Conservation (phyloP, 2,797 vertebrate species). For the Denticeps clupeoides region DNA sequence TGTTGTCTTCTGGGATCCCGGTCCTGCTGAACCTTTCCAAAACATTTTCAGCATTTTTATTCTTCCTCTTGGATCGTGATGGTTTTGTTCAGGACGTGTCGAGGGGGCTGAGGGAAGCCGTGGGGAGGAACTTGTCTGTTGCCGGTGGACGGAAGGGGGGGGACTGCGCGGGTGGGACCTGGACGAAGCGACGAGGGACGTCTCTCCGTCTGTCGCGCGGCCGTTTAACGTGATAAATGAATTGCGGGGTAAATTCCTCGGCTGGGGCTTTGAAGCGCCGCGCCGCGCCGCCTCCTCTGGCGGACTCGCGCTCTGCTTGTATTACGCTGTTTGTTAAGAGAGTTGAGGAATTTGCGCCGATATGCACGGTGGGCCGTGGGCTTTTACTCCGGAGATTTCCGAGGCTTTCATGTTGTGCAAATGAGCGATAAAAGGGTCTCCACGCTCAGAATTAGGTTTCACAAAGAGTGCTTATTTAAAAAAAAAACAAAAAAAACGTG, state of each 20-base stretch:
- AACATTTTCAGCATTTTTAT: too few relatives aligned
- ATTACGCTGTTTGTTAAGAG: constrained; percentile 52
- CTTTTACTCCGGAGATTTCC: too few relatives aligned
- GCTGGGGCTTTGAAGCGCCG: constrained; percentile 65
- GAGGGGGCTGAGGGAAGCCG: constrained; percentile 38
- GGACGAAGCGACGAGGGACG: constrained; percentile 49
- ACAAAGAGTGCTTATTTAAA: too few relatives aligned
- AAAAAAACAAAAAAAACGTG: too few relatives aligned
- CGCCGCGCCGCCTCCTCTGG: constrained; percentile 50
- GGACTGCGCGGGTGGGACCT: constrained; percentile 19
- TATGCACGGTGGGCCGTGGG: too few relatives aligned
- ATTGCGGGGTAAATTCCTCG: constrained; percentile 44
- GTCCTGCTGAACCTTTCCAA: too few relatives aligned
- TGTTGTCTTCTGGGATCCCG: too few relatives aligned
- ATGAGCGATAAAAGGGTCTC: too few relatives aligned
- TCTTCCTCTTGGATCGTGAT: not conserved
- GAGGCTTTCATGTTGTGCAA: too few relatives aligned
- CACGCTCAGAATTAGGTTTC: too few relatives aligned
- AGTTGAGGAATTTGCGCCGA: constrained; percentile 29
- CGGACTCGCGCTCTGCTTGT: constrained; percentile 55
- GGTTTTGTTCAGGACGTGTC: constrained; percentile 22
- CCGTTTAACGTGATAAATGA: constrained; percentile 57
- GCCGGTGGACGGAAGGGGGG: constrained; percentile 43
- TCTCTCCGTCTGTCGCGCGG: constrained; percentile 57
- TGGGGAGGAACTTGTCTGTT: constrained; percentile 52